phyloP scores from a whole-genome alignment of 1,140 invertebrate genomes.

The Thaumatotibia leucotreta region DNA sequence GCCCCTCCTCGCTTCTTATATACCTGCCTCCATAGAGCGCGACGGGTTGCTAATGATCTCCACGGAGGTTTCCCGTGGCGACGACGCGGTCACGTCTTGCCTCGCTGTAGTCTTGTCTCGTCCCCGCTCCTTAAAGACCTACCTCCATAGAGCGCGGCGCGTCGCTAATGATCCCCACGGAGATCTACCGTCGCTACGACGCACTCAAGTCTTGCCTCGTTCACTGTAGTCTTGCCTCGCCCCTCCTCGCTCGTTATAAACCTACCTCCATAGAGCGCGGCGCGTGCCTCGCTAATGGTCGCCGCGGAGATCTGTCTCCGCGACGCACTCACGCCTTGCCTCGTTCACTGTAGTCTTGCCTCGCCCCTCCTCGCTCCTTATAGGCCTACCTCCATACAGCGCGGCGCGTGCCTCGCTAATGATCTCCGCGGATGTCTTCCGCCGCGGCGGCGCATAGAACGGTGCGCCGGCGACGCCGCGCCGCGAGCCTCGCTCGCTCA shows the following conservation, averaged over 20 bases:
- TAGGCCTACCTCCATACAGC: constrained; percentile 51
- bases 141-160: constrained; percentile 75
- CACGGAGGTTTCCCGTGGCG: no score
- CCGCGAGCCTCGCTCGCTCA: constrained; percentile 43
- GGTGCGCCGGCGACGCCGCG: constrained; percentile 49
- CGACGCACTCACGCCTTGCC: no score
- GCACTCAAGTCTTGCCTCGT: no score
- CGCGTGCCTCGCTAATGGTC: constrained; percentile 87
- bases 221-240: no score
- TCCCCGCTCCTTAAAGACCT: no score
- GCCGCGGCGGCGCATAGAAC: constrained; percentile 65
- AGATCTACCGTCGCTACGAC: constrained; percentile 78
- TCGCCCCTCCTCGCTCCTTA: constrained; percentile 29
- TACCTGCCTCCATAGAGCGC: no score
- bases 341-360: no score
- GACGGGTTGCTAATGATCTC: no score
- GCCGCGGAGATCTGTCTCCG: constrained; percentile 82
- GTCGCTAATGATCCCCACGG: constrained; percentile 88
- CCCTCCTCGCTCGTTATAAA: constrained; percentile 24
- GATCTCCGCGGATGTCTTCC: constrained; percentile 85
- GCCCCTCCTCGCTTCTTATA: no score
- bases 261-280: constrained; percentile 70
- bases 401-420: constrained; percentile 86
- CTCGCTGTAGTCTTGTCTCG: no score
- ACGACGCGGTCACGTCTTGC: no score